Base-by-base conservation (phyloP, 2,797 vertebrate genomes). In the Nasua narica region DNA sequence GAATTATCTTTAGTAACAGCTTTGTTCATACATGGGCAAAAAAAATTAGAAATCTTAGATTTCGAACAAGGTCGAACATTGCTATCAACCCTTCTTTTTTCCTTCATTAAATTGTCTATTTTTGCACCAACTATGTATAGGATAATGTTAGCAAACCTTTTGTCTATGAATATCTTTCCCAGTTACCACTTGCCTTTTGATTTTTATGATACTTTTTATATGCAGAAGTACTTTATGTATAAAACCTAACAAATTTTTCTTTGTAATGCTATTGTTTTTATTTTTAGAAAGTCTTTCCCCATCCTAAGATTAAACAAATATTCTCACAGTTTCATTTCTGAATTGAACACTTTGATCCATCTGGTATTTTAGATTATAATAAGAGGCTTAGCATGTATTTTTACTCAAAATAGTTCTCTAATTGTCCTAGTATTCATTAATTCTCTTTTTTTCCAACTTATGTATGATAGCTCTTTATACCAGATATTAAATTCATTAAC, bases 401-500 rank as follows among this genome's bases (percentile, higher is more conserved):
- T 93, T 88, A 91, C 25, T 48, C 72, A 48, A 92, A 94, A 81
- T 25, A 84, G 19, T 54, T 93, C 50, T 76, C 56, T 65, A 88
- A 95, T 65, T 84, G 18, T 77, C 56, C n/a, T n/a, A 78, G 37
- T 87, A 91, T 79, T 86, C 76, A 94, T 83, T 89, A 96, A 89
- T 76, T 87, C 54, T 89, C 65, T 50, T 86, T 86, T 86, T 95
- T 86, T 70, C 23, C 37, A 87, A 79, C 14, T 92, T 94, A 92
- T 40, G 81, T 84, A 48, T 52, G 37, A 82, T 86, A 23, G 9
- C 74, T 81, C 74, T 82, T 77, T 62, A 72, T 74, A 84, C 40
- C 35, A 90, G 84, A 65, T 87, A 69, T 90, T 91, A 97, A 91
- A 87, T 77, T 78, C 50, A 94, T 92, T 70, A 95, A 82, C 52